phyloP scores from a whole-genome alignment of 2,797 vertebrate species.

The Prionace glauca region DNA sequence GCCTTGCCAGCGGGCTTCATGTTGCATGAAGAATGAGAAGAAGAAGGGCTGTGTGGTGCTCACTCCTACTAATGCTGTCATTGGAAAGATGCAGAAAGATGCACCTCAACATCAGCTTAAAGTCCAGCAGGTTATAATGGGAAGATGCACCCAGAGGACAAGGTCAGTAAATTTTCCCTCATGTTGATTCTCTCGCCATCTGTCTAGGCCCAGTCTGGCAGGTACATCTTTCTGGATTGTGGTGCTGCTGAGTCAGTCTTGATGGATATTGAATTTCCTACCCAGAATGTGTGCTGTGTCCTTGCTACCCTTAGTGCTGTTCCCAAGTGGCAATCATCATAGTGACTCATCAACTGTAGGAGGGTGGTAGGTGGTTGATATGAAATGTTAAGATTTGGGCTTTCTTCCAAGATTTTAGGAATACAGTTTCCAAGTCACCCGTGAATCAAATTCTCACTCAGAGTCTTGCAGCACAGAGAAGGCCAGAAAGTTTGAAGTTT shows the following conservation, averaged over 20 bases:
- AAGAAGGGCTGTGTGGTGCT: background rate
- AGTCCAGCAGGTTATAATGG: too few relatives aligned
- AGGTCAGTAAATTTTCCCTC: background rate
- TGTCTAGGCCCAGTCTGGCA: background rate
- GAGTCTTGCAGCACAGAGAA: background rate
- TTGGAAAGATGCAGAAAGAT: background rate
- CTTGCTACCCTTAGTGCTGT: background rate
- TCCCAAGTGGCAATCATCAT: background rate
- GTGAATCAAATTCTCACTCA: background rate
- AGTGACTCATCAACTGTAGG: background rate
- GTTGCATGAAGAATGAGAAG: too few relatives aligned
- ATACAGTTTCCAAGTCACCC: background rate
- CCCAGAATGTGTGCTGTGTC: background rate
- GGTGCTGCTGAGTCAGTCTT: background rate
- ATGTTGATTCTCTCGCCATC: background rate
- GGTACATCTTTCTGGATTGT: background rate
- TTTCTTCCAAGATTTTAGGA: background rate
- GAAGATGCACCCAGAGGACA: background rate
- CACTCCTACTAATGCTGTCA: background rate
- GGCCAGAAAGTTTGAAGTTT: too few relatives aligned
- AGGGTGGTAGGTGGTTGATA: background rate
- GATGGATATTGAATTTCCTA: background rate
- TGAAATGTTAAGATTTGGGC: background rate
- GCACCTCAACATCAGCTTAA: background rate
- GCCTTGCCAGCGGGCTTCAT: too few relatives aligned